These are phyloP conservation scores for Micoletzkya japonica DNA, from an alignment of 2,888 invertebrate genomes.

Conservation along the genomic window DNA sequence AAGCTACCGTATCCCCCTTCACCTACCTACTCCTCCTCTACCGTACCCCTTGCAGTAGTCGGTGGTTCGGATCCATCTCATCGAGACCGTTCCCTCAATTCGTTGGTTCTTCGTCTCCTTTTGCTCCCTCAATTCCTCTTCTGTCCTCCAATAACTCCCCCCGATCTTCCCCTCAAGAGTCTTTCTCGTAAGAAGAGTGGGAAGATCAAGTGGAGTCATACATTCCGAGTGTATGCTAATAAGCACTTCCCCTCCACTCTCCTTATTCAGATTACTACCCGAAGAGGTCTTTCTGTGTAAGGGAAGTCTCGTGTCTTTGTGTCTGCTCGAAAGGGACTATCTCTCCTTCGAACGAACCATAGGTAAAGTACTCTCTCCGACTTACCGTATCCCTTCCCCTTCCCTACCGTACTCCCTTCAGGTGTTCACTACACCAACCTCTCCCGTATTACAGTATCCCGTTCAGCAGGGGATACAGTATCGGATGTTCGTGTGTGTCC, in stretches of 20 bases:
- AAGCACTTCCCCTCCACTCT: not conserved
- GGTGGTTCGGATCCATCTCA: not conserved
- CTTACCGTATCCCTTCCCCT: not conserved
- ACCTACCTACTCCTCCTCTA: not conserved
- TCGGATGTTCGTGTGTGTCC: constrained; percentile 7
- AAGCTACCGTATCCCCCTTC: constrained; percentile 5
- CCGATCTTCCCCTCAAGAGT: constrained; percentile 15
- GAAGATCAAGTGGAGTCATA: constrained; percentile 17
- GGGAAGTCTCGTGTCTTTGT: constrained; percentile 22
- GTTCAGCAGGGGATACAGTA: not conserved
- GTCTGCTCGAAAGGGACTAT: constrained; percentile 23
- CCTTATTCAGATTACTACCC: not conserved
- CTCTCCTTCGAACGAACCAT: constrained; percentile 15
- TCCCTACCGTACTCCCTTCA: not conserved
- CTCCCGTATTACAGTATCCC: constrained; percentile 14
- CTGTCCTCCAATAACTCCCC: constrained; percentile 4
- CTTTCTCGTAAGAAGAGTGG: constrained; percentile 3
- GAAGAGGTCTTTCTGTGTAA: constrained; percentile 10
- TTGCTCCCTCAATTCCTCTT: constrained; percentile 21
- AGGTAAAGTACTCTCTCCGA: no score
- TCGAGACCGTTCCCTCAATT: not conserved
- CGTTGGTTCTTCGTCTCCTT: constrained; percentile 7
- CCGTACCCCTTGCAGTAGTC: not conserved
- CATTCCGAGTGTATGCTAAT: constrained; percentile 11
- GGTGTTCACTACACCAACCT: constrained; percentile 8